These are phyloP conservation scores for Salticus scenicus DNA, from an alignment of 2,888 invertebrate genomes.

Conservation along the genomic window DNA sequence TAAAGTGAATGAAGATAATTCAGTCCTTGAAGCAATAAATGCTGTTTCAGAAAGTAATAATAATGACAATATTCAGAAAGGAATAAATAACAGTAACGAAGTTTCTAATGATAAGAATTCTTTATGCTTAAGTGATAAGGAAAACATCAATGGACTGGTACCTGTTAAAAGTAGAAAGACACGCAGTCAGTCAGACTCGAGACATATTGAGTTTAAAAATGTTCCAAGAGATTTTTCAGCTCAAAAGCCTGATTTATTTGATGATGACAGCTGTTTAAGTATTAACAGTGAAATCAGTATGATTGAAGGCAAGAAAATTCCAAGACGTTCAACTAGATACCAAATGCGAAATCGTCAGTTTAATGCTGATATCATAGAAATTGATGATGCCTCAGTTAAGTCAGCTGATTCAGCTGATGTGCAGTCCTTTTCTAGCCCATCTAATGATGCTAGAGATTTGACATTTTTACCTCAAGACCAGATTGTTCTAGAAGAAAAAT, in stretches of 20 bases:
- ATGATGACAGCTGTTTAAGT: slow-evolving; percentile 33
- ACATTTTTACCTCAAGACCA: slow-evolving; percentile 17
- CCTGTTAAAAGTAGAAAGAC: slow-evolving; percentile 44
- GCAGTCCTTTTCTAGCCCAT: background rate
- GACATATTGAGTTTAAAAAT: slow-evolving; percentile 44
- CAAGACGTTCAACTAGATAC: slow-evolving; percentile 45
- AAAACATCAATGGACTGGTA: slow-evolving; percentile 55
- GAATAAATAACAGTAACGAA: slow-evolving; percentile 19
- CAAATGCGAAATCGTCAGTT: slow-evolving; percentile 41
- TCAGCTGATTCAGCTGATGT: slow-evolving; percentile 20
- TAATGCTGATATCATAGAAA: slow-evolving; percentile 20
- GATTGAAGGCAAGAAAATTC: slow-evolving; percentile 24
- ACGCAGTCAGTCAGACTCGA: slow-evolving; percentile 29
- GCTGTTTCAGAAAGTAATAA: slow-evolving; percentile 35
- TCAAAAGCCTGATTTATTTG: slow-evolving; percentile 34
- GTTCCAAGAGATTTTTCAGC: slow-evolving; percentile 22
- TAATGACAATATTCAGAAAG: slow-evolving; percentile 30
- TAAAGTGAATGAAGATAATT: background rate
- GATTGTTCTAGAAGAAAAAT: background rate
- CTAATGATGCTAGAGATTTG: slow-evolving; percentile 17
- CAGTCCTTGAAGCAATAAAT: slow-evolving; percentile 30
- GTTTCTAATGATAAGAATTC: slow-evolving; percentile 51
- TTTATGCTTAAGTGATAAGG: slow-evolving; percentile 53
- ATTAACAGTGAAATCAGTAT: slow-evolving; percentile 27
- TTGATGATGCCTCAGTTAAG: slow-evolving; percentile 28